These are phyloP conservation scores for Cephonodes hylas DNA, from an alignment of 2,888 invertebrate genomes.

Conservation along the genomic window DNA sequence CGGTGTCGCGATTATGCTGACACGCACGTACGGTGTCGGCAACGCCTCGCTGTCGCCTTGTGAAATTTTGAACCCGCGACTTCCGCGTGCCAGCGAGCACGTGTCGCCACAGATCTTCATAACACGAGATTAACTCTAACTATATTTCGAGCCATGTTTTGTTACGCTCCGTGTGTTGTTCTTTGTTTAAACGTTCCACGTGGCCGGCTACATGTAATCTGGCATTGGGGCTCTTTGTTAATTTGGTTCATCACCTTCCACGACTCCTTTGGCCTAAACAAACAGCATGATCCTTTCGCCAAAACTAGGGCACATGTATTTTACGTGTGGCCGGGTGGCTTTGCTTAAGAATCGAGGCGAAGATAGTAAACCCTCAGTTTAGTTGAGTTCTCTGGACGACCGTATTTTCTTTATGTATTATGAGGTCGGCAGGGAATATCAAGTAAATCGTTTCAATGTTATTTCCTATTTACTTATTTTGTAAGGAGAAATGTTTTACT, in stretches of 20 bases:
- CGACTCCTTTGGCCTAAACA: constrained; percentile 70
- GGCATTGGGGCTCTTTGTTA: constrained; percentile 45
- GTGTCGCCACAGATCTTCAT: constrained; percentile 45
- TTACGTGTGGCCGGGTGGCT: constrained; percentile 73
- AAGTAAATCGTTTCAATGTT: constrained; percentile 62
- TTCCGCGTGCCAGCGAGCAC: constrained; percentile 46
- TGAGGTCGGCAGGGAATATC: constrained; percentile 64
- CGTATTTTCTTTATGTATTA: constrained; percentile 73
- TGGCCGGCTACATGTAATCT: not conserved
- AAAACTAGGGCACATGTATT: constrained; percentile 79
- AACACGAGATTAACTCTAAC: constrained; percentile 47
- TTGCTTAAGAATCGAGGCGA: constrained; percentile 73
- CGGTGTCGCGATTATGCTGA: constrained; percentile 58
- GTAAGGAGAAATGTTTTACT: constrained; percentile 14
- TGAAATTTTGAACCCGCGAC: constrained; percentile 47
- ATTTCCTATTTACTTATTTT: constrained; percentile 43
- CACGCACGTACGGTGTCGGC: constrained; percentile 43
- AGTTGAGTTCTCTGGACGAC: constrained; percentile 66
- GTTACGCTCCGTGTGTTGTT: constrained; percentile 31
- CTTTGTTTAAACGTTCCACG: constrained; percentile 16
- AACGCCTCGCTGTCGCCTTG: constrained; percentile 35
- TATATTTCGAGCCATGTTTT: constrained; percentile 41
- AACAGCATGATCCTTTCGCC: constrained; percentile 70
- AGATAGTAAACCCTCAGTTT: constrained; percentile 74
- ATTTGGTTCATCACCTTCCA: constrained; percentile 70